Evolutionary conservation across 2,888 invertebrate genomes (phyloP).

Genomic region (Coelopa pilipes): DNA sequence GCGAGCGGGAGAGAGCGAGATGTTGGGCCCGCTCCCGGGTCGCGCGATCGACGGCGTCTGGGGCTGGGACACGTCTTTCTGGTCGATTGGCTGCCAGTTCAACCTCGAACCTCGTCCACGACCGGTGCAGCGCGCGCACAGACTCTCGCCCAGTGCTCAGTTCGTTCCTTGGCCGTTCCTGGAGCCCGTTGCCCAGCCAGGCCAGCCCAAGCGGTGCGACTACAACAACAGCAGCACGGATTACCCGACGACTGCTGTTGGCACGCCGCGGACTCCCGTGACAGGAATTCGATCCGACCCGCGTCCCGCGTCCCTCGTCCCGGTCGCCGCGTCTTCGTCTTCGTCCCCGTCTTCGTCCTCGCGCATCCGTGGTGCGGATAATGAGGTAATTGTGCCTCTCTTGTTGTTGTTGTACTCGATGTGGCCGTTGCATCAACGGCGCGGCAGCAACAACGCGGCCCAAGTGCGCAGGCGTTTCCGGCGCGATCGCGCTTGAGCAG

Average conservation of each 20-base stretch:
- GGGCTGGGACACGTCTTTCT: constrained; percentile 53
- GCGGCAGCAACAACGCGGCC: no score
- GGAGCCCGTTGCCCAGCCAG: not conserved
- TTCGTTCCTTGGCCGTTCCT: not conserved
- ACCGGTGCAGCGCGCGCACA: constrained; percentile 51
- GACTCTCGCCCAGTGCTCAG: not conserved
- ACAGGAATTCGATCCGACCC: no score
- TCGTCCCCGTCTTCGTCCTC: no score
- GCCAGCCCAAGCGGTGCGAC: no score
- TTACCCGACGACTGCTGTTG: not conserved
- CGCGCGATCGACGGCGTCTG: constrained; percentile 15
- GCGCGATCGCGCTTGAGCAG: not conserved
- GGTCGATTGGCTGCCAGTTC: constrained; percentile 63
- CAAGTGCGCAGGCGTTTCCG: not conserved
- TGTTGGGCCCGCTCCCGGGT: not conserved
- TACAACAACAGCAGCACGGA: constrained; percentile 9
- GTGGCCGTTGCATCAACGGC: not conserved
- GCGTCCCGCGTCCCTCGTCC: no score
- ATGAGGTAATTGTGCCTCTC: not conserved
- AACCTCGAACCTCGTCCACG: constrained; percentile 59
- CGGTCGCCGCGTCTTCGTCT: no score
- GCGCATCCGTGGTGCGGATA: not conserved
- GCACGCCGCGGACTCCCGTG: no score
- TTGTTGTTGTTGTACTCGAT: not conserved
- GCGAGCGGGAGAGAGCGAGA: not conserved